These are phyloP conservation scores for Calypte anna DNA, from an alignment of 2,113 vertebrate species.

Conservation along the genomic window DNA sequence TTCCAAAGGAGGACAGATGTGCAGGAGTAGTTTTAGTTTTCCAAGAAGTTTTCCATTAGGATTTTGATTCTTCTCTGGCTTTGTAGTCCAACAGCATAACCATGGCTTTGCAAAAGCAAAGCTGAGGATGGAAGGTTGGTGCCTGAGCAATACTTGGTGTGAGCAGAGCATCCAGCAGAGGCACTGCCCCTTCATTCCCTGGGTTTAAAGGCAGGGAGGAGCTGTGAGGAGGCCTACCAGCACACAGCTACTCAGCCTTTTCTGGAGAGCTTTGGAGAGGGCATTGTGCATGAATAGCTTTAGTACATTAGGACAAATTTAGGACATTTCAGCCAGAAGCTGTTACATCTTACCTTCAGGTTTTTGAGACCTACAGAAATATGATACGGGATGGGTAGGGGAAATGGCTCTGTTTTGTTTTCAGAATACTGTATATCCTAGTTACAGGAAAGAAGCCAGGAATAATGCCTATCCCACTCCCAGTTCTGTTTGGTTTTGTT, in stretches of 20 bases:
- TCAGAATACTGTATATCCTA: neutral
- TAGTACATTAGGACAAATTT: too few relatives aligned
- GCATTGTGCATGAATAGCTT: neutral
- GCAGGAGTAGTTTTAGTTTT: constrained; percentile 35
- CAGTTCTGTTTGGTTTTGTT: neutral
- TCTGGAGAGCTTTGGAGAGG: neutral
- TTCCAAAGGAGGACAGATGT: constrained; percentile 54
- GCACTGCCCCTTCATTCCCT: neutral
- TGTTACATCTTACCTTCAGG: neutral
- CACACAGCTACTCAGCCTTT: neutral
- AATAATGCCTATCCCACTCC: neutral
- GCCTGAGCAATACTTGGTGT: neutral
- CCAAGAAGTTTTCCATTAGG: constrained; percentile 50
- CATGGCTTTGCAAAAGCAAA: neutral
- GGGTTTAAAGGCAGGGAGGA: neutral
- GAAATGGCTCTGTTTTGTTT: neutral
- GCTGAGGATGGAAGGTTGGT: neutral
- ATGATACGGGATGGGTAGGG: neutral
- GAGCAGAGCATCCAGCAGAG: neutral
- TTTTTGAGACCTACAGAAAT: neutral
- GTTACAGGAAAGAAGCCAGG: neutral
- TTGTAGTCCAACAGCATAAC: neutral
- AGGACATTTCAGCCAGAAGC: neutral
- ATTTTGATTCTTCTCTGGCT: neutral
- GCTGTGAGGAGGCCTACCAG: neutral